Evolutionary conservation across 2,797 vertebrate genomes (phyloP).

Genomic region (Rhinogobio ventralis): DNA sequence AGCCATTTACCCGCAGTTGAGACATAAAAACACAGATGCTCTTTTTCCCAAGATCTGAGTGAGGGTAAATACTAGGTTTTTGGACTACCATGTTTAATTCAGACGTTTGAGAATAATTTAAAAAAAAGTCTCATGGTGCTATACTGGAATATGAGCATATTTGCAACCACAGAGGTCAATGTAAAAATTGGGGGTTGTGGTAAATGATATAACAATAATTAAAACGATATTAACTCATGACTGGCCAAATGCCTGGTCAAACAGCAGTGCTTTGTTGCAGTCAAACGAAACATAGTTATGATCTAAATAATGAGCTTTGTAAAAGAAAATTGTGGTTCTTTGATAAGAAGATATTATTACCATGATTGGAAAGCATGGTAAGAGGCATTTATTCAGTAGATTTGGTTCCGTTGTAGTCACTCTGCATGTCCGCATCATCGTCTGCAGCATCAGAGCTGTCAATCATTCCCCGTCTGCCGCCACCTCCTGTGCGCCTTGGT

Average conservation of each 20-base stretch:
- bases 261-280: slow-evolving; percentile 45
- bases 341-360: slow-evolving; percentile 12
- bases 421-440: slow-evolving; percentile 80
- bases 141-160: background rate
- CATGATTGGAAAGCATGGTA: slow-evolving; percentile 42
- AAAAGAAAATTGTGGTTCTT: slow-evolving; percentile 44
- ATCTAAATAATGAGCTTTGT: slow-evolving; percentile 30
- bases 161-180: background rate
- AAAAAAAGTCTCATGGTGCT: background rate
- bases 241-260: slow-evolving; percentile 1
- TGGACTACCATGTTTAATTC: background rate
- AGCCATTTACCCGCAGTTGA: slow-evolving; percentile 28
- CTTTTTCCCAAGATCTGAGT: background rate
- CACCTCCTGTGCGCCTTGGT: slow-evolving; percentile 72
- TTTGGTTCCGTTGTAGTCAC: slow-evolving; percentile 88
- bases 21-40: slow-evolving; percentile 1
- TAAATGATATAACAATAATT: background rate
- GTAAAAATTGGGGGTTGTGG: background rate
- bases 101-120: background rate
- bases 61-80: background rate
- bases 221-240: slow-evolving; percentile 23
- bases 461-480: slow-evolving; percentile 80
- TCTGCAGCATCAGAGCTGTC: slow-evolving; percentile 81
- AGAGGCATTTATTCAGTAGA: slow-evolving; percentile 76
- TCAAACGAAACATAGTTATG: slow-evolving; percentile 49